Base-by-base conservation (phyloP, 2,113 vertebrate genomes). In the Phrynosoma platyrhinos region DNA sequence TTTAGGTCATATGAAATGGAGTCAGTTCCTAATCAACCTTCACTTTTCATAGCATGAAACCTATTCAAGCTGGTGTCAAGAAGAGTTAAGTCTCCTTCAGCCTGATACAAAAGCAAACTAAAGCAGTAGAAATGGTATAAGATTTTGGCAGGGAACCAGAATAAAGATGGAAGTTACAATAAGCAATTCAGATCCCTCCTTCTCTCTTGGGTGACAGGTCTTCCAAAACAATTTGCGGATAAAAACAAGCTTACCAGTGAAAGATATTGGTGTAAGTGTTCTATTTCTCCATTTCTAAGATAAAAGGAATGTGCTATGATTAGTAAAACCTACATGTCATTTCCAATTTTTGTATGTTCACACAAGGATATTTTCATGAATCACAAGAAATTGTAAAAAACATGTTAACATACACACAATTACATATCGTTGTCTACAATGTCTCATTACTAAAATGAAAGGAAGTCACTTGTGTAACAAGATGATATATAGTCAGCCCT, bases 11-110 rank as follows among this genome's bases (percentile, higher is more conserved):
- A 89, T 85, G 92, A 95, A 96, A 95, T 84, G 88, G 90, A 94
- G 72, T 79, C 91, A 83, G 93, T 95, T 97, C 97, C 96, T 96
- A 96, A 96, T 95, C 94, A 96, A 94, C 95, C 94, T 96, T 95
- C 93, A 93, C 94, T 94, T 94, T 88, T 94, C 89, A 90, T 80
- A 94, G 89, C 79, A 91, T 94, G 93, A 95, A 95, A 92, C 89
- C 90, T 85, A 95, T 94, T 91, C 90, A 92, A 84, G n/a, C 92
- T 94, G 76, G 91, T 82, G 95, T 94, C 93, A 94, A 85, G 36
- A 74, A 92, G 91, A 94, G 93, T 95, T 95, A 83, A 94, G 92
- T 82, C 93, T 94, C 92, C 55, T 93, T 84, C 30, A 79, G 89
- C 0, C 0, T 92, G 95, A 96, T 92, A 92, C 88, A 90, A 82